Percentiles rank a stretch among this genome's conserved stretches.
Conservation (phyloP, 2,113 vertebrate genomes). For the Bos javanicus region DNA sequence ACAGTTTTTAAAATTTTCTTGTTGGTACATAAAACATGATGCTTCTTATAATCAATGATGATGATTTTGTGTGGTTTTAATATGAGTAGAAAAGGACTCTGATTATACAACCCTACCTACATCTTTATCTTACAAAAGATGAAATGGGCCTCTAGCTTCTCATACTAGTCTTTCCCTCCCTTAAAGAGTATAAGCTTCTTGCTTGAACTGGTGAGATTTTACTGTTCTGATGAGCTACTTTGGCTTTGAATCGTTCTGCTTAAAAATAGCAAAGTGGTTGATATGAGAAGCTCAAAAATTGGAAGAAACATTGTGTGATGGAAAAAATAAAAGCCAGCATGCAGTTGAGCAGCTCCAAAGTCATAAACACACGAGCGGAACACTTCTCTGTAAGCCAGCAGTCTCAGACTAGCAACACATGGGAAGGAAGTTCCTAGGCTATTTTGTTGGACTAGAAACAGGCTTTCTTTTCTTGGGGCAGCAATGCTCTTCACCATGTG, state of each 20-base stretch:
- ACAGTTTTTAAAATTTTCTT: background rate
- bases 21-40: background rate
- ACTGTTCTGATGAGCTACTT: background rate
- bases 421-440: conserved; percentile 31
- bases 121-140: background rate
- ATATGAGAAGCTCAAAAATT: conserved; percentile 46
- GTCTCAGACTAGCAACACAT: background rate
- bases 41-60: background rate
- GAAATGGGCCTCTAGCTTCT: background rate
- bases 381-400: background rate
- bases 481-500: background rate
- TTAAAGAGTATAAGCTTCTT: background rate
- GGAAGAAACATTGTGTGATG: conserved; percentile 37
- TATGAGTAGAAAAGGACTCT: background rate
- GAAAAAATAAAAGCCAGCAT: conserved; percentile 29
- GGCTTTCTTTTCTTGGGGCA: conserved; percentile 46
- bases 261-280: conserved; percentile 37
- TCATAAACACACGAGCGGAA: background rate
- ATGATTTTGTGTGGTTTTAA: background rate
- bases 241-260: background rate
- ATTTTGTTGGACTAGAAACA: conserved; percentile 14
- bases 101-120: background rate
- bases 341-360: background rate
- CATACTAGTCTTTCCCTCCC: background rate
- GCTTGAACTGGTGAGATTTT: background rate